A percentile compares a stretch with the other conserved stretches of the same genome.
phyloP scores from a whole-genome alignment of 2,797 vertebrate species.

The Philypnodon macrostomus region DNA sequence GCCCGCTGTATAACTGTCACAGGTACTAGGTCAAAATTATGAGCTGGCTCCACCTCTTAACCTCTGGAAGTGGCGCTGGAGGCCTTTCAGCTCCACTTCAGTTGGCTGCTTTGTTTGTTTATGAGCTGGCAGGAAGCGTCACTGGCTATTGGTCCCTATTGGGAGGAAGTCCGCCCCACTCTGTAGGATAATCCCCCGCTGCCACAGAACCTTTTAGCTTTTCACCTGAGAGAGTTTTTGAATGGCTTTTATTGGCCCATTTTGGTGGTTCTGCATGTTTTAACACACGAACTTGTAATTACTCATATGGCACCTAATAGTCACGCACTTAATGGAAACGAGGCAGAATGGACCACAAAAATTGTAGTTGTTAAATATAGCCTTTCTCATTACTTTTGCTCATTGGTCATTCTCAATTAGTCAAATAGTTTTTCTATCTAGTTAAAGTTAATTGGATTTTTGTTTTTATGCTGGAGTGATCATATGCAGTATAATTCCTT shows the following conservation, averaged over 20 bases:
- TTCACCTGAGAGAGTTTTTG: constrained; percentile 46
- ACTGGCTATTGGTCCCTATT: constrained; percentile 52
- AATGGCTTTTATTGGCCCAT: constrained; percentile 43
- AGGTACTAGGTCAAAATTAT: constrained; percentile 58
- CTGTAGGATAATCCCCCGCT: constrained; percentile 44
- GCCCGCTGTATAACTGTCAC: constrained; percentile 62
- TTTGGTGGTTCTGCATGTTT: constrained; percentile 26
- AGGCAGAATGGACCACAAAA: constrained; percentile 19
- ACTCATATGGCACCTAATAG: constrained; percentile 17
- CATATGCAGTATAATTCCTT: no score
- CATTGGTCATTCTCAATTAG: constrained; percentile 20
- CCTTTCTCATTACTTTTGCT: constrained; percentile 19
- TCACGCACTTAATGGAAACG: constrained; percentile 3
- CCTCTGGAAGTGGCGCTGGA: constrained; percentile 64
- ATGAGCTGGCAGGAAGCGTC: constrained; percentile 67
- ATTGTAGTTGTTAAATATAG: constrained; percentile 26
- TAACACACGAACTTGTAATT: constrained; percentile 25
- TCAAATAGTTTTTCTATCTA: no score
- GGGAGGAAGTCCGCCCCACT: constrained; percentile 54
- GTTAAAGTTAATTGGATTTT: no score
- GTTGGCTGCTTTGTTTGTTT: constrained; percentile 72
- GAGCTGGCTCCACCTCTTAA: constrained; percentile 60
- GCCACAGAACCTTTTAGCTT: constrained; percentile 36
- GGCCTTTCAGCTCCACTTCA: constrained; percentile 71
- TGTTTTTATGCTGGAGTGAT: no score